Percentiles rank a stretch among this genome's conserved stretches.
These are phyloP conservation scores for Amblyornis subalaris DNA, from an alignment of 2,113 vertebrate species.

Conservation along the genomic window DNA sequence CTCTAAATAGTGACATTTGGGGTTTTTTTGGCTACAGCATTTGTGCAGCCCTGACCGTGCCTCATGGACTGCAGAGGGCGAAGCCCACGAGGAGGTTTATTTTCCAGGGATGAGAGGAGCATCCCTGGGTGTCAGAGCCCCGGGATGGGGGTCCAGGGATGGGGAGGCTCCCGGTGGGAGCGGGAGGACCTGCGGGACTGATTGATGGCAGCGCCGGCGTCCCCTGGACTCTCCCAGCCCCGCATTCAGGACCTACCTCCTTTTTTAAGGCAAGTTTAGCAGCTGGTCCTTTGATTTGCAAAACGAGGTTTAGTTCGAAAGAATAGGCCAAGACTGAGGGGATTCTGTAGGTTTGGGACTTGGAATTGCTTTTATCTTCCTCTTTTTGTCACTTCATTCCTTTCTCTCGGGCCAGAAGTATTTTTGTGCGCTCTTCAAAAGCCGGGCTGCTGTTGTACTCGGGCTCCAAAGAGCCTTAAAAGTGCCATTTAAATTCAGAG, in stretches of 20 bases:
- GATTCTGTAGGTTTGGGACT: conserved; percentile 33
- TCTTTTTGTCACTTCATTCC: neutral
- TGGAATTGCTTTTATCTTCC: conserved; percentile 45
- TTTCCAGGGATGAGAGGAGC: neutral
- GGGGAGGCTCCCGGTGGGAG: neutral
- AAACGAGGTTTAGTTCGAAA: conserved; percentile 30
- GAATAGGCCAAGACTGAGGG: neutral
- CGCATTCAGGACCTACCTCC: neutral
- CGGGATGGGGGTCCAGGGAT: accelerated
- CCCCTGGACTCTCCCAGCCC: neutral
- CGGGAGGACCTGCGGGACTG: neutral
- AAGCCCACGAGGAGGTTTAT: accelerated
- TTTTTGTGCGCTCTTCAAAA: conserved; percentile 21
- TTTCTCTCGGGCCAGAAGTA: neutral
- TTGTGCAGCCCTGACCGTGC: neutral
- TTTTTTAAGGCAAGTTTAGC: conserved; percentile 11
- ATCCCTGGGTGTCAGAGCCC: accelerated
- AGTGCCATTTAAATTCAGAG: conserved; percentile 13
- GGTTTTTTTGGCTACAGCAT: neutral
- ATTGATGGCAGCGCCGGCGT: neutral
- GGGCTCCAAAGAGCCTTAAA: neutral
- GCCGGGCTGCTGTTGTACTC: neutral
- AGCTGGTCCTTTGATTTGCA: conserved; percentile 65
- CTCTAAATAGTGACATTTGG: accelerated
- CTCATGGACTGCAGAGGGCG: neutral